phyloP scores from a whole-genome alignment of 1,140 invertebrate genomes.

The Heliconius hermathena region DNA sequence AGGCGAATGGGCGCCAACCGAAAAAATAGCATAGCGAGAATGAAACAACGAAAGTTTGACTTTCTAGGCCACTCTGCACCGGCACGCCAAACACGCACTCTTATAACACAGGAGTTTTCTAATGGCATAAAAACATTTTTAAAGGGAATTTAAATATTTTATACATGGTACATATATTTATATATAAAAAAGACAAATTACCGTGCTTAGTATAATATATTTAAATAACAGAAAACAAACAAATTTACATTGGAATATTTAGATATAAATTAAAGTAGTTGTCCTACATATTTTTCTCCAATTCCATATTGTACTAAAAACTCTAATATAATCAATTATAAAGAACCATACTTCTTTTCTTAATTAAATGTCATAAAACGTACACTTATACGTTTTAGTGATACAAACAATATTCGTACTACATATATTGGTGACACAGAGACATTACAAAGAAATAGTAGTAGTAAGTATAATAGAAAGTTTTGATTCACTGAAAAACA shows the following conservation, averaged over 20 bases:
- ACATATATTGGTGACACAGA: not conserved
- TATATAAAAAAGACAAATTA: no score
- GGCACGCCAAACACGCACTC: conserved; percentile 69
- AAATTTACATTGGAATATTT: no score
- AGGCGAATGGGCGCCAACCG: conserved; percentile 49
- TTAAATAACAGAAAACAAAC: no score
- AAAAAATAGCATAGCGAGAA: conserved; percentile 45
- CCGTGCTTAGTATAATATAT: no score
- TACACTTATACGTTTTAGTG: no score
- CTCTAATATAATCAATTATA: no score
- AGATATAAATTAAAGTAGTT: no score
- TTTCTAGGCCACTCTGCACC: conserved; percentile 72
- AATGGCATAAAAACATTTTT: conserved; percentile 37
- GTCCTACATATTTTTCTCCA: no score
- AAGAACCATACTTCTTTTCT: no score
- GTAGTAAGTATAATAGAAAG: not conserved
- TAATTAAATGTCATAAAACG: no score
- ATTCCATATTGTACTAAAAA: no score
- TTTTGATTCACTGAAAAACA: not conserved
- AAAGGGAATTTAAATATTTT: not conserved
- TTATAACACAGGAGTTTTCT: conserved; percentile 63
- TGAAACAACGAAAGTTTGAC: conserved; percentile 66
- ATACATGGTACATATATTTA: no score
- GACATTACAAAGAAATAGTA: not conserved
- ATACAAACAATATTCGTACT: not conserved